Percentiles rank a stretch among this genome's conserved stretches.
phyloP scores from a whole-genome alignment of 2,797 vertebrate species.

The Gouania willdenowi region DNA sequence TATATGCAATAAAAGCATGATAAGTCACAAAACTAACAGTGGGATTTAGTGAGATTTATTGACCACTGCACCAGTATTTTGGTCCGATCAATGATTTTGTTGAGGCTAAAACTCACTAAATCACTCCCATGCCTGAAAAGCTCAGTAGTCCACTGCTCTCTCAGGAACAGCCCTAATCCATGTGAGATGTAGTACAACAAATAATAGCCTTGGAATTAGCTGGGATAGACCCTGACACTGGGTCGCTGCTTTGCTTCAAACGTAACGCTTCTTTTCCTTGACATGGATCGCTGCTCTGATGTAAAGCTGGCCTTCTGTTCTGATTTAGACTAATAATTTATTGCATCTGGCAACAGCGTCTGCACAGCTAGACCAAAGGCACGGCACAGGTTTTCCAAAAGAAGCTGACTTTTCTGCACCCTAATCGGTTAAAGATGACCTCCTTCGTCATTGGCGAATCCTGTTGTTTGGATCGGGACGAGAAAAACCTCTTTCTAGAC shows the following conservation, averaged over 20 bases:
- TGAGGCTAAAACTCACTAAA: constrained; percentile 35
- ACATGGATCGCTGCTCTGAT: constrained; percentile 65
- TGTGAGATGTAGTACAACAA: constrained; percentile 54
- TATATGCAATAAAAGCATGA: no score
- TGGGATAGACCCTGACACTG: constrained; percentile 50
- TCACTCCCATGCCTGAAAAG: constrained; percentile 32
- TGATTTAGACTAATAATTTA: constrained; percentile 80
- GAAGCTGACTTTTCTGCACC: constrained; percentile 75
- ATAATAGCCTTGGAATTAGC: constrained; percentile 54
- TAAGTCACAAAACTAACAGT: constrained; percentile 5
- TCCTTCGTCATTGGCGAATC: constrained; percentile 73
- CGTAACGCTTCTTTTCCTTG: constrained; percentile 44
- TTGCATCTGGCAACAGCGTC: constrained; percentile 76
- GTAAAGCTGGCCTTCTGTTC: constrained; percentile 75
- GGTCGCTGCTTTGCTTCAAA: constrained; percentile 62
- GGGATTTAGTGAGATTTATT: constrained; percentile 19
- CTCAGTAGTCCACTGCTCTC: constrained; percentile 18
- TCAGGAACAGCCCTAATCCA: constrained; percentile 36
- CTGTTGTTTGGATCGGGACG: constrained; percentile 65
- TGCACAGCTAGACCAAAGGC: constrained; percentile 69
- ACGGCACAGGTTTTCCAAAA: constrained; percentile 68
- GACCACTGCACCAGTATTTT: constrained; percentile 23
- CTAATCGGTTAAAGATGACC: constrained; percentile 88
- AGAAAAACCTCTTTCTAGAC: constrained; percentile 71
- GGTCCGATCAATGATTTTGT: constrained; percentile 32